These are phyloP conservation scores for Rhinophrynus dorsalis DNA, from an alignment of 2,797 vertebrate genomes.

Conservation along the genomic window DNA sequence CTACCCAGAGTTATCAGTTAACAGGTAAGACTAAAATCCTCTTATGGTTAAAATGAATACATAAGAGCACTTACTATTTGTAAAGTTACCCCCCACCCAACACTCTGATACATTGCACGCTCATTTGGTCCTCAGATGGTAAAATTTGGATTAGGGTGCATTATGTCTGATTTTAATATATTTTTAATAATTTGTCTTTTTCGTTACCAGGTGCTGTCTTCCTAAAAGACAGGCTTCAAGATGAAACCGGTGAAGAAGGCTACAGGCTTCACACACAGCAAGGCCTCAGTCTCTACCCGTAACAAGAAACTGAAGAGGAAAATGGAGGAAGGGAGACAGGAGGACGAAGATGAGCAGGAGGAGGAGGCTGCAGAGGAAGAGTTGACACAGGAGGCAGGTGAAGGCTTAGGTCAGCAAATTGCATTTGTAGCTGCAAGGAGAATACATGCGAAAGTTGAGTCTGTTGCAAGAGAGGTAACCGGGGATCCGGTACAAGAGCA, in stretches of 20 bases:
- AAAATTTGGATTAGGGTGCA: no score
- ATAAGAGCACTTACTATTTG: no score
- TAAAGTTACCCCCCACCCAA: no score
- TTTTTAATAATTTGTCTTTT: background rate
- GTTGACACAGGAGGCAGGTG: conserved; percentile 49
- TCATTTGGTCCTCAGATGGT: no score
- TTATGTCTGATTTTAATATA: no score
- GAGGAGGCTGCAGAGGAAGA: conserved; percentile 60
- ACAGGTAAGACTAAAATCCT: no score
- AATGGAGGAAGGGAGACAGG: conserved; percentile 52
- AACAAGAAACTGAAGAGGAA: conserved; percentile 75
- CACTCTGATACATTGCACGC: no score
- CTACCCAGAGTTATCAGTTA: no score
- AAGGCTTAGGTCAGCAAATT: conserved; percentile 11
- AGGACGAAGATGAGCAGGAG: conserved; percentile 69
- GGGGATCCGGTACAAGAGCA: conserved; percentile 2
- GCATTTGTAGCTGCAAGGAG: conserved; percentile 20
- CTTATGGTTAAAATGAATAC: no score
- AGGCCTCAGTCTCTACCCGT: conserved; percentile 64
- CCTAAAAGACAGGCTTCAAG: conserved; percentile 49
- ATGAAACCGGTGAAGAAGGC: conserved; percentile 86
- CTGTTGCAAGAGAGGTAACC: conserved; percentile 16
- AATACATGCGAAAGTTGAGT: conserved; percentile 47
- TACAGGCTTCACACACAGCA: conserved; percentile 69
- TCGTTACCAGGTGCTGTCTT: conserved; percentile 17